Evolutionary conservation across 2,888 invertebrate species (phyloP).

Genomic region (Andrena hattorfiana): DNA sequence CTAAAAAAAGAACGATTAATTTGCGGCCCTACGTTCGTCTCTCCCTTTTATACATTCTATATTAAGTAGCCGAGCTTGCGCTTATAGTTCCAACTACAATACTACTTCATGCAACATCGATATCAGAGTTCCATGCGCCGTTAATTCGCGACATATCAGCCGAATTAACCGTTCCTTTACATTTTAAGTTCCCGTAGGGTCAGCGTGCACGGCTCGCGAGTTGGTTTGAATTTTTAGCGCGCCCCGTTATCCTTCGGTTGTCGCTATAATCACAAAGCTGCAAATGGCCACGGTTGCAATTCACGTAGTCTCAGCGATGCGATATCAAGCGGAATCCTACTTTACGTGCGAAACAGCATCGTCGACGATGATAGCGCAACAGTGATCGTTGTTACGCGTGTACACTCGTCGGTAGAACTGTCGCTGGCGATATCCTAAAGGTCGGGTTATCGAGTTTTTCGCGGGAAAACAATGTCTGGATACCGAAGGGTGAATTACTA

Average conservation of each 20-base stretch:
- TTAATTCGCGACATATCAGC: too few relatives aligned
- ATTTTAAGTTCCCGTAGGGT: too few relatives aligned
- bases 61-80: too few relatives aligned
- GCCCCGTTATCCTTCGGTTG: constrained; percentile 45
- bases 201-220: background rate
- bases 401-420: constrained; percentile 23
- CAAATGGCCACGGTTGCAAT: constrained; percentile 74
- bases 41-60: too few relatives aligned
- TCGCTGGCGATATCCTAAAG: constrained; percentile 57
- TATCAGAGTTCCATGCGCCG: too few relatives aligned
- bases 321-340: constrained; percentile 50
- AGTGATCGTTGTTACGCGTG: constrained; percentile 56
- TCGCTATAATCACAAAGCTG: constrained; percentile 61
- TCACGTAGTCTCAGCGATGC: constrained; percentile 66
- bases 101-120: too few relatives aligned
- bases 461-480: constrained; percentile 87
- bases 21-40: too few relatives aligned
- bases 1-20: too few relatives aligned
- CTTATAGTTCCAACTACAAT: too few relatives aligned
- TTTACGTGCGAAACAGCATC: constrained; percentile 45
- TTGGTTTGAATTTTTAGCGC: constrained; percentile 54
- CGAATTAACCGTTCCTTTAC: too few relatives aligned
- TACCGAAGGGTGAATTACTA: constrained; percentile 90
- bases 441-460: constrained; percentile 72
- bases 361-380: constrained; percentile 49